A percentile compares a stretch with the other conserved stretches of the same genome.
phyloP scores from a whole-genome alignment of 2,113 vertebrate species.

The Lontra canadensis region DNA sequence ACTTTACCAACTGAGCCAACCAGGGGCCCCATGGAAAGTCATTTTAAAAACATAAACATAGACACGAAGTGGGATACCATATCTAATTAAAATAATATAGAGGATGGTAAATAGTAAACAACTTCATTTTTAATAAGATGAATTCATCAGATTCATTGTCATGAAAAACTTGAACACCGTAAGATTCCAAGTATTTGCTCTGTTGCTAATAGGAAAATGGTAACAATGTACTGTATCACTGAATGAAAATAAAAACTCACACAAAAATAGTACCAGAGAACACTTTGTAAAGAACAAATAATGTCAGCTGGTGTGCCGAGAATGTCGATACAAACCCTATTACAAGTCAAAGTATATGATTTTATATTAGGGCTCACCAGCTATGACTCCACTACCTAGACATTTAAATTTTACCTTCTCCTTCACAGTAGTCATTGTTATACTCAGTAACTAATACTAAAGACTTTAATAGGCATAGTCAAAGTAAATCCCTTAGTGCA shows the following conservation, averaged over 20 bases:
- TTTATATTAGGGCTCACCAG: neutral
- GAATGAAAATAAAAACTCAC: slow-evolving; percentile 8
- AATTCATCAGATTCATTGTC: neutral
- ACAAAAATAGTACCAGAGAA: neutral
- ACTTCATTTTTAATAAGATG: slow-evolving; percentile 10
- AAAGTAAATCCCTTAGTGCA: neutral
- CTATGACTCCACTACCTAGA: neutral
- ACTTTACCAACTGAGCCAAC: too few species aligned
- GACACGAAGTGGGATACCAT: neutral
- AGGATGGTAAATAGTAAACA: neutral
- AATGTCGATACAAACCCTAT: neutral
- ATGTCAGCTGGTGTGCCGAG: neutral
- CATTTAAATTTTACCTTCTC: slow-evolving; percentile 43
- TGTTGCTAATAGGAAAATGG: neutral
- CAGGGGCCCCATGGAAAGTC: neutral
- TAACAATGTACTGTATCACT: neutral
- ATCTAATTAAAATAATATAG: neutral
- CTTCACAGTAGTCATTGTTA: neutral
- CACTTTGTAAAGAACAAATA: neutral
- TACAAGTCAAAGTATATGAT: neutral
- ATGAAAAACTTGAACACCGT: neutral
- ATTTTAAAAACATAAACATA: slow-evolving; percentile 12
- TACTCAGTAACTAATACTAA: neutral
- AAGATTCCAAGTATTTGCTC: neutral
- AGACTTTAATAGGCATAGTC: slow-evolving; percentile 25